Base-by-base conservation (phyloP, 2,888 invertebrate genomes). In the Peribatodes rhomboidaria region DNA sequence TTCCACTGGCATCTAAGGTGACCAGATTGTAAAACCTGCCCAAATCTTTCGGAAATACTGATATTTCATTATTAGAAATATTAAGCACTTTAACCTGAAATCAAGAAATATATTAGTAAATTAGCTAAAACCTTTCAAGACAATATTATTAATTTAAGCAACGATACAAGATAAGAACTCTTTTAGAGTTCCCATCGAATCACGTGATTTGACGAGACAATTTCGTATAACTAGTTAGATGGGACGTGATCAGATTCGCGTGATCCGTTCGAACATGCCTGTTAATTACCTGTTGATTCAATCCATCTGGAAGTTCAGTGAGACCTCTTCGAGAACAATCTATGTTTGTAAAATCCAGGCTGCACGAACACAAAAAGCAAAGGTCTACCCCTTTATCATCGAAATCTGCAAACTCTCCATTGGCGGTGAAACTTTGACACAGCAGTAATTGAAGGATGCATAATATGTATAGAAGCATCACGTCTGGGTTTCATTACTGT, bases 51-150 rank as follows among this genome's bases (percentile, higher is more conserved):
- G 96, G 95, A 74, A 96, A 94, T 2, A 81, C 82, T 2, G 82
- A 83, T 57, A 97, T 94, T 46, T 90, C 85, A 78, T 97, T 97
- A 72, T 91, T 89, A 3, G 96, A 96, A 60, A 97, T 82, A 78
- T 97, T 96, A 68, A 97, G 84, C 27, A 90, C 91, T 72, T 94
- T 94, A 31, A 96, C 94, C 96, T 96, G 89, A 73, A 92, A 92
- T 76, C 27, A 0, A 35, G 59, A 1, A 18, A 37, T 14, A 44
- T n/a, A n/a, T n/a, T n/a, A n/a, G n/a, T n/a, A 52, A 18, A 18
- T 3, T 18, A 11, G 2, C 1, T 20, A 46, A 2, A 22, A 46
- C 8, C 20, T 1, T n/a, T 37, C 2, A 1, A 22, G 2, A 22
- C 13, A 13, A 13, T 13, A 46, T 11, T 13, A 46, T 4, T 27